A percentile compares a stretch with the other conserved stretches of the same genome.
These are phyloP conservation scores for Leptothorax acervorum DNA, from an alignment of 2,888 invertebrate species.

Conservation along the genomic window DNA sequence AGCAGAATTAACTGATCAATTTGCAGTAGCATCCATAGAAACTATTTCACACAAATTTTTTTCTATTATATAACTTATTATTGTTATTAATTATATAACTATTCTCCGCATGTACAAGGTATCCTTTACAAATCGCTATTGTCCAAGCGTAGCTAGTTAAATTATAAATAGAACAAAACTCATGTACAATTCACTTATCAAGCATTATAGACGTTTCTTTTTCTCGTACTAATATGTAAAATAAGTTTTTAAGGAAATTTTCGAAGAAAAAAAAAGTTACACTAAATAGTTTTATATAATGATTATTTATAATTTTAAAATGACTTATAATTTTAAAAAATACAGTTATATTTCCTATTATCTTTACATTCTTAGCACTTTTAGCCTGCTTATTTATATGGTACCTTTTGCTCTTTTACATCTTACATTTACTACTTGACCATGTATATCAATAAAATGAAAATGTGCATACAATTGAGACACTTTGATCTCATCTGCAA, in stretches of 20 bases:
- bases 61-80: conserved; percentile 51
- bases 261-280: not conserved
- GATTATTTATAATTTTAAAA: not conserved
- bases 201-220: not conserved
- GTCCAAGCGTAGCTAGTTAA: conserved; percentile 21
- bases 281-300: not conserved
- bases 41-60: conserved; percentile 16
- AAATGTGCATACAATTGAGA: not conserved
- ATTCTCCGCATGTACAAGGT: not conserved
- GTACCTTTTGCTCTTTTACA: not conserved
- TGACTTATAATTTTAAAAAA: not conserved
- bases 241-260: not conserved
- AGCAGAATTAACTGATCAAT: not conserved
- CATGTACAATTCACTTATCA: not conserved
- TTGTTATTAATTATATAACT: not conserved
- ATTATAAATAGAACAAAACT: conserved; percentile 19
- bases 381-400: not conserved
- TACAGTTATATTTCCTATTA: not conserved
- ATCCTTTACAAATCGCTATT: conserved; percentile 33
- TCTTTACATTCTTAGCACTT: not conserved
- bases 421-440: not conserved
- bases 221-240: not conserved
- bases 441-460: not conserved
- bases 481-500: not conserved
- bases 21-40: conserved; percentile 7